These are phyloP conservation scores for Epinotia ramella DNA, from an alignment of 2,888 invertebrate genomes.

Conservation along the genomic window DNA sequence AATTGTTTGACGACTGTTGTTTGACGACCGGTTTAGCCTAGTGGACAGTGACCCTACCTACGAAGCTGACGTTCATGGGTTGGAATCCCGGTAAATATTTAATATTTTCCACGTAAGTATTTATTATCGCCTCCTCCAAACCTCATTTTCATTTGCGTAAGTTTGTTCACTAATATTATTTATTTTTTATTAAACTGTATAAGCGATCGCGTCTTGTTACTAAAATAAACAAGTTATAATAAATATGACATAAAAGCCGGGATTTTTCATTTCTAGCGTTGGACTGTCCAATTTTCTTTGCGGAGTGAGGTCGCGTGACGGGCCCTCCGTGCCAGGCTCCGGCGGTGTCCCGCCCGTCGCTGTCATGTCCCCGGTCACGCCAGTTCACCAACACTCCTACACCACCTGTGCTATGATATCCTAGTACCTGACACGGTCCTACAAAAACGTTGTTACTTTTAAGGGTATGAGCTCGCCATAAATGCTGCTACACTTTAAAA, in stretches of 20 bases:
- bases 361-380: slow-evolving; percentile 80
- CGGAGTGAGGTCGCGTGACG: slow-evolving; percentile 72
- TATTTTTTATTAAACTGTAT: too few relatives aligned
- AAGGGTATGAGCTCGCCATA: not conserved
- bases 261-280: slow-evolving; percentile 55
- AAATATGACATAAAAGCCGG: slow-evolving; percentile 57
- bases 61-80: too few relatives aligned
- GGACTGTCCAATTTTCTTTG: slow-evolving; percentile 57
- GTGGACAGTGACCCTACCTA: too few relatives aligned
- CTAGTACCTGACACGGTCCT: not conserved
- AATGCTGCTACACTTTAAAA: not conserved
- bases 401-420: slow-evolving; percentile 21
- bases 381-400: slow-evolving; percentile 49
- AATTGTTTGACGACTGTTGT: too few relatives aligned
- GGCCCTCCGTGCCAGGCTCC: slow-evolving; percentile 70
- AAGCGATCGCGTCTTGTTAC: not conserved
- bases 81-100: too few relatives aligned
- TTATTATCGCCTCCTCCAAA: too few relatives aligned
- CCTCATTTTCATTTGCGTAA: too few relatives aligned
- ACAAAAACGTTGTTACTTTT: not conserved
- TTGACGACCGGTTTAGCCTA: too few relatives aligned
- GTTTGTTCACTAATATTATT: too few relatives aligned
- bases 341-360: slow-evolving; percentile 64
- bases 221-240: slow-evolving; percentile 50
- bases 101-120: too few relatives aligned